Percentiles rank a stretch among this genome's conserved stretches.
Conservation (phyloP, 2,797 vertebrate genomes). For the Mus spretus region DNA sequence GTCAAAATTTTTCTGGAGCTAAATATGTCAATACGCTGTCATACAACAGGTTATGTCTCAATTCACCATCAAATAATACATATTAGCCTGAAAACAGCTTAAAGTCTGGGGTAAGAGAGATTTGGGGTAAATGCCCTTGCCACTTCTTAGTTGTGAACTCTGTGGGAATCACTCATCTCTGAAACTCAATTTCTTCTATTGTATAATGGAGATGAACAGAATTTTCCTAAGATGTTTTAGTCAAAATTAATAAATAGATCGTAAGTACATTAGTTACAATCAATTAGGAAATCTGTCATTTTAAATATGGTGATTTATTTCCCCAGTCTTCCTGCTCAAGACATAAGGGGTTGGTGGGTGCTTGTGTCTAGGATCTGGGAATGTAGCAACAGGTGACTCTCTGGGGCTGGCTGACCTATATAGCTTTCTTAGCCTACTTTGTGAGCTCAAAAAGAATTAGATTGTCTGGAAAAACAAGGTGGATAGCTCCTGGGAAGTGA, state of each 20-base stretch:
- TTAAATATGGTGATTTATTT: background rate
- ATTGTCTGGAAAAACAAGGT: background rate
- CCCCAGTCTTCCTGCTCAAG: background rate
- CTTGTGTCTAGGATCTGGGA: background rate
- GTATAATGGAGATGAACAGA: background rate
- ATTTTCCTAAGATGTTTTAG: background rate
- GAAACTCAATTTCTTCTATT: background rate
- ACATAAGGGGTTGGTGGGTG: background rate
- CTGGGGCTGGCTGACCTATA: background rate
- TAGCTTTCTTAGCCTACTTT: background rate
- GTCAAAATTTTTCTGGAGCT: background rate
- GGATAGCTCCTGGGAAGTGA: background rate
- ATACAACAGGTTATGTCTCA: background rate
- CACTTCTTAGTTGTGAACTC: background rate
- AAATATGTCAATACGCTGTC: background rate
- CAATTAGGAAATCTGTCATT: background rate
- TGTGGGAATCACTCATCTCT: background rate
- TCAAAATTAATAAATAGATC: background rate
- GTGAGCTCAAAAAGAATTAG: background rate
- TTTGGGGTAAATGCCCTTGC: background rate
- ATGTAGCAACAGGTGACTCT: background rate
- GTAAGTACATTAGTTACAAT: background rate
- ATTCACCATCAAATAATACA: slow-evolving; percentile 31
- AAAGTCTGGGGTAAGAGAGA: background rate
- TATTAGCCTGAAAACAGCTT: background rate